Evolutionary conservation across 1,140 invertebrate genomes (phyloP).

Genomic region (Stegodyphus dumicola): DNA sequence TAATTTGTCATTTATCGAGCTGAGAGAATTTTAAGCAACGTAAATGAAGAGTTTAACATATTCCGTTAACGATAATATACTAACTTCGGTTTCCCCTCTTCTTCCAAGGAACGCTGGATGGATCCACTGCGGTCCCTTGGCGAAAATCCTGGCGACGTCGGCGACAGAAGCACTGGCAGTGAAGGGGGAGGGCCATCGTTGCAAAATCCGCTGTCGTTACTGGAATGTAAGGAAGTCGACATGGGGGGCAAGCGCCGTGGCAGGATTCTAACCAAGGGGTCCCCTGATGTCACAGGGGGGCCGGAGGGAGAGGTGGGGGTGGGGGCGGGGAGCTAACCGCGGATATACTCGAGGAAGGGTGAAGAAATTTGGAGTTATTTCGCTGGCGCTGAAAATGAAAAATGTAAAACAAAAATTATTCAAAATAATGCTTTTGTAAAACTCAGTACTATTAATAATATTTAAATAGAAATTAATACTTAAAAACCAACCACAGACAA

Average conservation of each 20-base stretch:
- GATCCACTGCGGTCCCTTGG: background rate
- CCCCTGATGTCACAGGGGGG: slow-evolving; percentile 31
- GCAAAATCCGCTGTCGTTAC: slow-evolving; percentile 91
- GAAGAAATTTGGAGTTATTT: slow-evolving; percentile 54
- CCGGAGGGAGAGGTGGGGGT: slow-evolving; percentile 47
- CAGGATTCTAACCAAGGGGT: slow-evolving; percentile 52
- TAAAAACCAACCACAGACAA: too few species aligned
- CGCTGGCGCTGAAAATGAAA: slow-evolving; percentile 61
- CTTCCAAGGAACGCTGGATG: background rate
- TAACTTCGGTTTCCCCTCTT: slow-evolving; percentile 45
- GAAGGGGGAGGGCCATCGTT: slow-evolving; percentile 78
- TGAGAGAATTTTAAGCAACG: too few species aligned
- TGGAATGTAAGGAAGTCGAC: slow-evolving; percentile 77
- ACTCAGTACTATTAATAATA: background rate
- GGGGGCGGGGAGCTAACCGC: slow-evolving; percentile 66
- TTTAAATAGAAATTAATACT: too few species aligned
- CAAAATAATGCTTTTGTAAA: background rate
- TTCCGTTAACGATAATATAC: background rate
- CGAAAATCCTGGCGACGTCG: slow-evolving; percentile 76
- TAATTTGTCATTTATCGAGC: too few species aligned
- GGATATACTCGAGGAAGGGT: slow-evolving; percentile 63
- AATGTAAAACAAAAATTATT: slow-evolving; percentile 63
- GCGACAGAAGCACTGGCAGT: slow-evolving; percentile 68
- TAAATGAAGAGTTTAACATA: too few species aligned
- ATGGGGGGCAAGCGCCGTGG: slow-evolving; percentile 55